A percentile compares a stretch with the other conserved stretches of the same genome.
These are phyloP conservation scores for Cephus pygmeus DNA, from an alignment of 2,888 invertebrate genomes.

Conservation along the genomic window DNA sequence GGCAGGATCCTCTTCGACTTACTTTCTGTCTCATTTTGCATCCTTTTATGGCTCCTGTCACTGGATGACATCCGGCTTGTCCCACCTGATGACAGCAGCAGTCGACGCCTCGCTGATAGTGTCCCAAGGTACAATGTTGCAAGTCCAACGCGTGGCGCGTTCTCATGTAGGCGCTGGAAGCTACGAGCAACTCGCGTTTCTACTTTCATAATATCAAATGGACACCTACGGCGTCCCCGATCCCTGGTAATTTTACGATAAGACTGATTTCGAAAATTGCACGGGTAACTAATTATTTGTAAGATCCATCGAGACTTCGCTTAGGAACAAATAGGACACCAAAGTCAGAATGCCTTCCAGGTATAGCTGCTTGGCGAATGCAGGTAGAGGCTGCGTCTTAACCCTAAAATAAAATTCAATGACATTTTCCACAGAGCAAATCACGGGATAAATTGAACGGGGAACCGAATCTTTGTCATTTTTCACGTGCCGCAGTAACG, in stretches of 20 bases:
- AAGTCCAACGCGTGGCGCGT: neutral
- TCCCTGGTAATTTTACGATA: neutral
- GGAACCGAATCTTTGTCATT: too few relatives aligned
- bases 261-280: neutral
- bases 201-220: neutral
- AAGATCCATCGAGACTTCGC: neutral
- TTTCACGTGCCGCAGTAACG: too few relatives aligned
- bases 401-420: neutral
- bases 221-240: neutral
- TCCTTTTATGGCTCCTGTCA: neutral
- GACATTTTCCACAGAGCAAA: too few relatives aligned
- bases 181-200: too few relatives aligned
- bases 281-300: too few relatives aligned
- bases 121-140: neutral
- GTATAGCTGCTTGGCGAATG: neutral
- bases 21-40: neutral
- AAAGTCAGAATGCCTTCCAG: neutral
- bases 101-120: neutral
- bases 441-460: neutral
- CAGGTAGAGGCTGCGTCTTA: neutral
- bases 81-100: neutral
- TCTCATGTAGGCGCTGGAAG: too few relatives aligned
- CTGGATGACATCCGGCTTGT: too few relatives aligned
- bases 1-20: neutral
- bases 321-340: neutral